A percentile compares a stretch with the other conserved stretches of the same genome.
Evolutionary conservation across 2,797 vertebrate genomes (phyloP).

Genomic region (Pogonophryne albipinna): DNA sequence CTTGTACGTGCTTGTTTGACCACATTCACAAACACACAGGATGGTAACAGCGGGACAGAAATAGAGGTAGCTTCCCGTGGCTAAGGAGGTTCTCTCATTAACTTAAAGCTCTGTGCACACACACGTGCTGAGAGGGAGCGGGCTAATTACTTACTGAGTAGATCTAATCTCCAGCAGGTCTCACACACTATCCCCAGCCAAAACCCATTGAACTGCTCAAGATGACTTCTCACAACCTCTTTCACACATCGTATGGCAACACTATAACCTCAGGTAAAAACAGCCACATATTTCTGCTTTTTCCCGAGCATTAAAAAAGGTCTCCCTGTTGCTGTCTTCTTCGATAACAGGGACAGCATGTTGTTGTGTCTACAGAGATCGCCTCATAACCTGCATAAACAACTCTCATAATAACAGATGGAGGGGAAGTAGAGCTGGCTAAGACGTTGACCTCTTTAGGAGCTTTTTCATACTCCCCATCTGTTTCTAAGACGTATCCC

Average conservation of each 20-base stretch:
- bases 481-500: conserved; percentile 36
- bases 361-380: conserved; percentile 41
- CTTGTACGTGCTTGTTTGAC: conserved; percentile 1
- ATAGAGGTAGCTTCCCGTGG: conserved; percentile 51
- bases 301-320: background rate
- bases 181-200: conserved; percentile 10
- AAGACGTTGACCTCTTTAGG: conserved; percentile 23
- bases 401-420: conserved; percentile 28
- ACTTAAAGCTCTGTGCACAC: conserved; percentile 35
- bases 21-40: conserved; percentile 12
- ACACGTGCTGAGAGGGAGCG: background rate
- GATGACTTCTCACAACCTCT: background rate
- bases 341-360: conserved; percentile 7
- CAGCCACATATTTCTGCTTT: background rate
- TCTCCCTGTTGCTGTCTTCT: background rate
- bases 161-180: conserved; percentile 46
- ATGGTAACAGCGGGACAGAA: conserved; percentile 42
- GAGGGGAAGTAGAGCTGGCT: conserved; percentile 28
- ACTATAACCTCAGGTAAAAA: background rate
- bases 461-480: conserved; percentile 29
- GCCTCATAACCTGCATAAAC: conserved; percentile 45
- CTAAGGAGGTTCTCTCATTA: conserved; percentile 44
- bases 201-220: background rate
- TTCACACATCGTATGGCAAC: background rate
- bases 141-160: conserved; percentile 62